phyloP scores from a whole-genome alignment of 2,888 invertebrate genomes.

The Harpagoxenus sublaevis region DNA sequence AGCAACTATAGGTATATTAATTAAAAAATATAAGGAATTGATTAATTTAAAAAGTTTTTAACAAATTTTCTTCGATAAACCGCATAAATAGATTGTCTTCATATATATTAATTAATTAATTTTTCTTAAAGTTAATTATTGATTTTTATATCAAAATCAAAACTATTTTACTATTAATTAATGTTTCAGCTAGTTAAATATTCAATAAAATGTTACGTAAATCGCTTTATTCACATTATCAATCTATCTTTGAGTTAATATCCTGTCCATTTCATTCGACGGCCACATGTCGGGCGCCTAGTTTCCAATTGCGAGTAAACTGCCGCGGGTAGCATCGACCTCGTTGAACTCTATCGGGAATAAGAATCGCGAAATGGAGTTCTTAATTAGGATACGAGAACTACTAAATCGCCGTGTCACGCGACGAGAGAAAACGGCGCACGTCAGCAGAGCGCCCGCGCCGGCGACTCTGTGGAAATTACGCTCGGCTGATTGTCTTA shows the following conservation, averaged over 20 bases:
- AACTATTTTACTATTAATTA: neutral
- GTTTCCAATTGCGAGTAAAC: slow-evolving; percentile 44
- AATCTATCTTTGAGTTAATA: neutral
- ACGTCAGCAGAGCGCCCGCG: slow-evolving; percentile 25
- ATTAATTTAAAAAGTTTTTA: neutral
- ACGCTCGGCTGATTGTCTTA: slow-evolving; percentile 44
- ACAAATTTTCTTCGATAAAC: neutral
- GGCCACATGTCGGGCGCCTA: neutral
- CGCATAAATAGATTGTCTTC: neutral
- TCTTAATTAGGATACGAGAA: slow-evolving; percentile 57
- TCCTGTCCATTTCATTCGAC: neutral
- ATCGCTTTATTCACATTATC: neutral
- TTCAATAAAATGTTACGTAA: neutral
- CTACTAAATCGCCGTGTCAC: slow-evolving; percentile 53
- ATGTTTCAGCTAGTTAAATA: neutral
- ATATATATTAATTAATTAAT: neutral
- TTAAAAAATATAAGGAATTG: neutral
- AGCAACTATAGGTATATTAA: neutral
- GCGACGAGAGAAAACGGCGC: slow-evolving; percentile 34
- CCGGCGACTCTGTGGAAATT: slow-evolving; percentile 28
- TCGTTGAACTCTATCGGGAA: slow-evolving; percentile 46
- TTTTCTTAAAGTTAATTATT: neutral
- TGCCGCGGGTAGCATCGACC: slow-evolving; percentile 32
- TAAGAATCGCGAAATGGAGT: slow-evolving; percentile 51
- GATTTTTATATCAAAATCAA: neutral